Evolutionary conservation across 2,797 vertebrate species (phyloP).

Genomic region (Pangasius sanitwongsei): DNA sequence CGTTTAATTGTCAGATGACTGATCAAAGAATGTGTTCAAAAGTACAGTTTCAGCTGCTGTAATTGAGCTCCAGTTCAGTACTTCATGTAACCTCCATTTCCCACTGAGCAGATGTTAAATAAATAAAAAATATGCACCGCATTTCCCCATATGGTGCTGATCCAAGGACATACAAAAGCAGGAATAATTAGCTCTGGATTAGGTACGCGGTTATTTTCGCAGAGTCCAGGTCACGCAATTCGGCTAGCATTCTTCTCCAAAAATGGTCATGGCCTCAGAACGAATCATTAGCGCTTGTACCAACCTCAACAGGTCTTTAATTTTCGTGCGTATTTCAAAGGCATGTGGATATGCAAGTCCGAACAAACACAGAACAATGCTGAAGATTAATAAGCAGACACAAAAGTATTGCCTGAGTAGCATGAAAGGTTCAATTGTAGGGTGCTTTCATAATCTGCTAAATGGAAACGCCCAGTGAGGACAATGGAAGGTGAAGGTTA

Average conservation of each 20-base stretch:
- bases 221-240: not conserved
- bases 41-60: not conserved
- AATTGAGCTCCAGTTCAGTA: not conserved
- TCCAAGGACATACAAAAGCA: not conserved
- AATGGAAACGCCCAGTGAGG: not conserved
- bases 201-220: conserved; percentile 11
- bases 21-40: not conserved
- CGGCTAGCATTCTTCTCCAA: not conserved
- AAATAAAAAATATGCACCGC: not conserved
- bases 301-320: conserved; percentile 4
- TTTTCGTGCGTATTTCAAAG: not conserved
- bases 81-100: not conserved
- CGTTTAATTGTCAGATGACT: not conserved
- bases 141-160: conserved; percentile 24
- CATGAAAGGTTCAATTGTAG: conserved; percentile 4
- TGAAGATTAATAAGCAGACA: conserved; percentile 26
- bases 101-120: conserved; percentile 16
- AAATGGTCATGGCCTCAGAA: conserved; percentile 28
- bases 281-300: conserved; percentile 7
- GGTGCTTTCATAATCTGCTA: not conserved
- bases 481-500: conserved; percentile 4
- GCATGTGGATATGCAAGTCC: not conserved
- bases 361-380: conserved; percentile 13
- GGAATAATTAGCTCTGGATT: conserved; percentile 9
- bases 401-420: conserved; percentile 12